Conservation (phyloP, 2,797 vertebrate species). For the Girardinus metallicus region DNA sequence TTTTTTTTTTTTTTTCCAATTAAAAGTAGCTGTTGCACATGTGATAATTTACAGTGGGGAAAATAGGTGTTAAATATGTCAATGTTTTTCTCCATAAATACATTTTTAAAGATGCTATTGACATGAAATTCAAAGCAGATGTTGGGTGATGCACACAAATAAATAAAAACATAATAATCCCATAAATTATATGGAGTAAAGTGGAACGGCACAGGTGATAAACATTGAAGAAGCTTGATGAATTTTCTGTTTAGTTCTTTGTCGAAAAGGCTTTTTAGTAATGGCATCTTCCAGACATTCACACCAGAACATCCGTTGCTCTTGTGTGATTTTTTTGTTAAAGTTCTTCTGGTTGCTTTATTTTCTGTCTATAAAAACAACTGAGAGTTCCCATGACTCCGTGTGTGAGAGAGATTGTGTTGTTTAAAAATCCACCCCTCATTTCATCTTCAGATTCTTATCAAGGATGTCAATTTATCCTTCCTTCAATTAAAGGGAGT, state of each 20-base stretch:
- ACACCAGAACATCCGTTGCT: neutral
- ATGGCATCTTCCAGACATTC: neutral
- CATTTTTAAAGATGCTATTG: neutral
- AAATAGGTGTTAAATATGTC: neutral
- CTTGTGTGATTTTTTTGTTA: neutral
- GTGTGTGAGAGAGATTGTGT: neutral
- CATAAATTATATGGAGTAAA: neutral
- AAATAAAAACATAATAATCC: neutral
- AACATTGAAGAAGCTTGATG: neutral
- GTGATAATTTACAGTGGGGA: neutral
- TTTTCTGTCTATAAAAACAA: neutral
- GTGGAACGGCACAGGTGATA: neutral
- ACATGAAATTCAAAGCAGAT: neutral
- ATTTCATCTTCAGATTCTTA: neutral
- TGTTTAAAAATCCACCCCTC: neutral
- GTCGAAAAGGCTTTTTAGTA: neutral
- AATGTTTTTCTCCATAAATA: conserved; percentile 1
- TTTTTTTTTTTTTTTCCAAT: neutral
- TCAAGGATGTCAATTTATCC: neutral
- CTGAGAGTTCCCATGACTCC: neutral
- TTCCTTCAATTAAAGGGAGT: neutral
- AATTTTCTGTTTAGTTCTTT: neutral
- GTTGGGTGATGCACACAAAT: neutral
- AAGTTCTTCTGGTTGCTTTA: neutral
- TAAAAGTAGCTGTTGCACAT: neutral